These are phyloP conservation scores for Merops nubicus DNA, from an alignment of 2,113 vertebrate genomes.

Conservation along the genomic window DNA sequence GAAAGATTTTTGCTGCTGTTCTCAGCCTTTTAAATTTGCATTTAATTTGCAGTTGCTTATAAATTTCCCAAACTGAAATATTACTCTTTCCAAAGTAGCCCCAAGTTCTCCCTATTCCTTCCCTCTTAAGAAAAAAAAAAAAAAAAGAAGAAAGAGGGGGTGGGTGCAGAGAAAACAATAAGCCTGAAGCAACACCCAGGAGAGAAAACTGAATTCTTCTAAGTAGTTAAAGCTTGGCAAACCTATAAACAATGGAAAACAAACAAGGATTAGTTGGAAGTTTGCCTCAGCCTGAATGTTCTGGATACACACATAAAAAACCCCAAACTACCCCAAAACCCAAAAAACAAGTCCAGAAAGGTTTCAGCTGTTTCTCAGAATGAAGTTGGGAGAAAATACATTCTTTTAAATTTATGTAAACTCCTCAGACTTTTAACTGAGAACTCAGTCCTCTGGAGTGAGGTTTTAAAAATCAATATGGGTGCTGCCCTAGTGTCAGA, in stretches of 20 bases:
- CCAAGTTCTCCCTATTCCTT: neutral
- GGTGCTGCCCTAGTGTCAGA: neutral
- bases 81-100: neutral
- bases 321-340: neutral
- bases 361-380: neutral
- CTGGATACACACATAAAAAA: neutral
- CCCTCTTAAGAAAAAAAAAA: neutral
- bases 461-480: neutral
- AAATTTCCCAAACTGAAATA: neutral
- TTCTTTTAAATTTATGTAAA: neutral
- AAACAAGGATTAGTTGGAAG: neutral
- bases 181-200: conserved; percentile 1
- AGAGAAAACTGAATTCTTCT: neutral
- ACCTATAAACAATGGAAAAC: conserved; percentile 11
- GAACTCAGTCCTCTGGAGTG: neutral
- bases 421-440: neutral
- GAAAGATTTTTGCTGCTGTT: neutral
- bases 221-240: conserved; percentile 30
- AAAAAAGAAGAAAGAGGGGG: neutral
- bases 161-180: too few relatives aligned
- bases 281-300: conserved; percentile 11
- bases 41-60: neutral
- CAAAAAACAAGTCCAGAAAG: neutral
- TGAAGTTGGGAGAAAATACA: neutral
- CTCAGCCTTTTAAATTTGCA: neutral